Evolutionary conservation across 2,113 vertebrate genomes (phyloP).

Genomic region (Brachirus orientalis): DNA sequence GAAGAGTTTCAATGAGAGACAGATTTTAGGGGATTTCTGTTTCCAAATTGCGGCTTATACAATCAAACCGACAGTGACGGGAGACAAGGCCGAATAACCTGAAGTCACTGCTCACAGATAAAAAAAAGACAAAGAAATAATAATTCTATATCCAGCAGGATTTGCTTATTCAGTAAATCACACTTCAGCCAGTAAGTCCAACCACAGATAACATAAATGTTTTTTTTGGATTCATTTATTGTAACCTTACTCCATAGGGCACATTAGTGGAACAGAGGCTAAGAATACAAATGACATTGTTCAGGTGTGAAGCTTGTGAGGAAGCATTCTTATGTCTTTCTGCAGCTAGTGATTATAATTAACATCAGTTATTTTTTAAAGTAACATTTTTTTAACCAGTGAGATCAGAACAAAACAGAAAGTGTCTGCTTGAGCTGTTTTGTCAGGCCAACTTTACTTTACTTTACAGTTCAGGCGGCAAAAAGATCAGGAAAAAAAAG

Average conservation of each 20-base stretch:
- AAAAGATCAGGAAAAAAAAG: background rate
- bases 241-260: background rate
- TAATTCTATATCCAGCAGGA: background rate
- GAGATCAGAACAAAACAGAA: background rate
- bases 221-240: background rate
- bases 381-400: background rate
- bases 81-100: background rate
- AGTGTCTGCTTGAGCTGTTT: background rate
- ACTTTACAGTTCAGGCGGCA: background rate
- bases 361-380: no score
- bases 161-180: background rate
- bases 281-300: background rate
- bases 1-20: background rate
- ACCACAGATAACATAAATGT: slow-evolving; percentile 2
- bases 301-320: background rate
- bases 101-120: slow-evolving; percentile 11
- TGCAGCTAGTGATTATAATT: background rate
- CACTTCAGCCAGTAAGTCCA: background rate
- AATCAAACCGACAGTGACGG: slow-evolving; percentile 3
- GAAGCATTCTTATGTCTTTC: background rate
- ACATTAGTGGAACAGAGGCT: background rate
- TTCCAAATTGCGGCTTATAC: background rate
- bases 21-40: slow-evolving; percentile 7
- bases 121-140: background rate
- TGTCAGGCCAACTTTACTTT: background rate